Base-by-base conservation (phyloP, 2,113 vertebrate species). In the Rhinolophus sinicus region DNA sequence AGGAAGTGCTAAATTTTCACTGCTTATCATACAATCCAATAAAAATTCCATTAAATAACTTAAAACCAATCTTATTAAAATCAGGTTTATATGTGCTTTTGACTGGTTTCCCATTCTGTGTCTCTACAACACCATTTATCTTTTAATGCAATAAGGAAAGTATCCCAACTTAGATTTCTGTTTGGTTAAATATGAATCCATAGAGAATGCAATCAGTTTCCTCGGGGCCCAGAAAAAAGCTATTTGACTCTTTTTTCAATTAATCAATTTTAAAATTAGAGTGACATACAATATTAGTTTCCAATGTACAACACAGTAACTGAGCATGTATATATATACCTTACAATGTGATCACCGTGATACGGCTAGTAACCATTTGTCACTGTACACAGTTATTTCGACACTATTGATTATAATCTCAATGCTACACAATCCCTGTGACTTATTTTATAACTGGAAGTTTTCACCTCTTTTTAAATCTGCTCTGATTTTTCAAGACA, bases 21-120 rank as follows among this genome's bases (percentile, higher is more conserved):
- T 70, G 21, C 26, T 88, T 88, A 72, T 82, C 35, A 64, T n/a
- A n/a, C 11, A 65, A 67, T 76, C 22, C 35, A 67, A 82, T 75
- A 83, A 90, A 88, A 84, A 35, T 50, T 64, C 30, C 47, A 83
- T 16, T 67, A 84, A 94, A 69, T 84, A 67, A 90, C 67, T 82
- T 83, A 47, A 76, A 90, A 76, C 38, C 58, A 83, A 24, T 44
- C 70, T 90, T 94, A 47, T 69, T 67, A 84, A 83, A 77, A 77
- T 94, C 18, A 50, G 14, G 30, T 40, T 88, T 67, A 58, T 38
- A 35, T 58, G 19, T 83, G 35, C 47, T 76, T 65, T 83, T 84
- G 38, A 76, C 58, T 58, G 69, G 65, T 35, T 90, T 47, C 18
- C 38, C 12, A 65, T 90, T 40, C 69, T 47, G 33, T 64, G 38